Evolutionary conservation across 53 echinoderm and acorn worm species (phyloP).

Genomic region (Luidia sarsii): DNA sequence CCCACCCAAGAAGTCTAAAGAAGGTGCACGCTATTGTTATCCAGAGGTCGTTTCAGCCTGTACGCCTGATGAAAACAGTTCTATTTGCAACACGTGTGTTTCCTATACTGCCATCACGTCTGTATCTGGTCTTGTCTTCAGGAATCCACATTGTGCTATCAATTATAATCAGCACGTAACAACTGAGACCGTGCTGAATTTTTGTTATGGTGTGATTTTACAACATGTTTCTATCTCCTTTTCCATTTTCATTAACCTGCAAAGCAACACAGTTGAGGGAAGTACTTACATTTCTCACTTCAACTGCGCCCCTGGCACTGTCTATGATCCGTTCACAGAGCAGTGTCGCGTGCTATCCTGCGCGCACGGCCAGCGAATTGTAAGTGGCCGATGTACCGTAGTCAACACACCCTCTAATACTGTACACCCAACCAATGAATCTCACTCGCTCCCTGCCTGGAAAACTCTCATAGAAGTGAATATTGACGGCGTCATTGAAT

Average conservation of each 20-base stretch:
- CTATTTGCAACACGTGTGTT: slow-evolving; percentile 6
- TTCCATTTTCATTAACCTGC: slow-evolving; percentile 10
- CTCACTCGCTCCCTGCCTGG: neutral
- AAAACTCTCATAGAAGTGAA: slow-evolving; percentile 1
- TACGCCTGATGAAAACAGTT: neutral
- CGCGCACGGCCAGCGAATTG: neutral
- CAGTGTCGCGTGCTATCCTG: slow-evolving; percentile 16
- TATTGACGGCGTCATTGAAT: neutral
- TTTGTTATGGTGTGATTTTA: neutral
- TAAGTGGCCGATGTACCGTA: neutral
- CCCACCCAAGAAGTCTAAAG: neutral
- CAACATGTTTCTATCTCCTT: neutral
- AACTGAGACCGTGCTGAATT: neutral
- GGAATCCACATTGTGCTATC: slow-evolving; percentile 64
- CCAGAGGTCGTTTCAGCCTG: neutral
- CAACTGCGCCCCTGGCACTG: neutral
- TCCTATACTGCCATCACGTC: slow-evolving; percentile 8
- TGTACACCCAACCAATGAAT: neutral
- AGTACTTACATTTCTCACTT: neutral
- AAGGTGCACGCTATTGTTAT: neutral
- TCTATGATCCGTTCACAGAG: slow-evolving; percentile 10
- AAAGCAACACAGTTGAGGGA: neutral
- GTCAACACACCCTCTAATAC: neutral
- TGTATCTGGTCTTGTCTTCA: slow-evolving; percentile 30
- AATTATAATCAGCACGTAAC: slow-evolving; percentile 32